Evolutionary conservation across 2,888 invertebrate genomes (phyloP).

Genomic region (Lasioglossum zephyrum): DNA sequence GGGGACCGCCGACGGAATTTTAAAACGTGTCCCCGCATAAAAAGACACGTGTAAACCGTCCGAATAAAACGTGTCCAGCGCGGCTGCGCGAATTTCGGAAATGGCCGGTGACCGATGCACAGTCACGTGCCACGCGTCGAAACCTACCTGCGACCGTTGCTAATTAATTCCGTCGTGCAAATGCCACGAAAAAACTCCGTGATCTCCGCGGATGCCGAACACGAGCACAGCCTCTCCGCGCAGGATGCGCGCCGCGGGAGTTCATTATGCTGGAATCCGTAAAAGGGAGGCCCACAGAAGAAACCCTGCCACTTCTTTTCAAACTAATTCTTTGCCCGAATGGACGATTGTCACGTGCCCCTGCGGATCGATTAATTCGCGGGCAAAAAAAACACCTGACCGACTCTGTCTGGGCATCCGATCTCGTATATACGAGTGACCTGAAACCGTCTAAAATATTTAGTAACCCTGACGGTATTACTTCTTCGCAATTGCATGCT

Average conservation of each 20-base stretch:
- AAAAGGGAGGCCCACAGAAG: conserved; percentile 49
- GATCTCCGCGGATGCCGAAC: conserved; percentile 15
- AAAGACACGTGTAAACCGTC: conserved; percentile 48
- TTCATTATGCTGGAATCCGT: conserved; percentile 63
- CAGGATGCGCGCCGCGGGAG: conserved; percentile 53
- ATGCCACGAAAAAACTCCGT: conserved; percentile 31
- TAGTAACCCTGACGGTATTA: neutral
- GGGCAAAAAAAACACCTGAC: conserved; percentile 13
- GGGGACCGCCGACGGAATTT: conserved; percentile 55
- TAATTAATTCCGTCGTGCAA: conserved; percentile 65
- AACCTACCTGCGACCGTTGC: conserved; percentile 22
- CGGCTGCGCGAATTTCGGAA: conserved; percentile 69
- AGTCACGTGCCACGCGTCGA: conserved; percentile 73
- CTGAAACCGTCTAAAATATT: neutral
- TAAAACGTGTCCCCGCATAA: conserved; percentile 75
- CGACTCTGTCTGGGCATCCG: neutral
- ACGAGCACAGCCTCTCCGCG: neutral
- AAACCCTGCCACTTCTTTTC: conserved; percentile 48
- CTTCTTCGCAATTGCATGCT: rapidly evolving
- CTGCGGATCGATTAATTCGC: conserved; percentile 25
- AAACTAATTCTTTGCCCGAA: conserved; percentile 43
- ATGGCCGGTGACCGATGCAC: conserved; percentile 69
- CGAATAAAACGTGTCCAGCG: conserved; percentile 67
- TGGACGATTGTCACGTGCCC: conserved; percentile 4
- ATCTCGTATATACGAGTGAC: neutral